Conservation (phyloP, 2,113 vertebrate genomes). For the Sander lucioperca region DNA sequence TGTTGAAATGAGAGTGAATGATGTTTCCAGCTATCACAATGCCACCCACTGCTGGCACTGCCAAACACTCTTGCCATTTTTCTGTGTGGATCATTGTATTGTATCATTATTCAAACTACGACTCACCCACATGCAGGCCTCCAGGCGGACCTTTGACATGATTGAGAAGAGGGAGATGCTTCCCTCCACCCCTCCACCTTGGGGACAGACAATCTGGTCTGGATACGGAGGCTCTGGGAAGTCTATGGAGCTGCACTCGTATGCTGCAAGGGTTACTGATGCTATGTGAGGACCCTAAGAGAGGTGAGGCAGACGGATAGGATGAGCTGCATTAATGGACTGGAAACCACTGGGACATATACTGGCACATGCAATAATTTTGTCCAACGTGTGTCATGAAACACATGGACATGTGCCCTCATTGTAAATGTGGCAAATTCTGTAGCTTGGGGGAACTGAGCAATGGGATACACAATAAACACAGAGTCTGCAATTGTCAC, state of each 20-base stretch:
- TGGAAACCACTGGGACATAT: background rate
- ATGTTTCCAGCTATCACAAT: background rate
- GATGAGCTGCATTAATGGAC: background rate
- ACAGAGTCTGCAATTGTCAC: background rate
- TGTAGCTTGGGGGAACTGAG: background rate
- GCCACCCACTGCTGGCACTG: background rate
- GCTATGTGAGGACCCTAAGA: conserved; percentile 98
- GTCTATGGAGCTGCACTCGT: conserved; percentile 96
- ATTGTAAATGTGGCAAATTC: background rate
- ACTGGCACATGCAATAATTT: background rate
- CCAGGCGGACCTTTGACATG: conserved; percentile 98
- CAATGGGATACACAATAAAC: background rate
- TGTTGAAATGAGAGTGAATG: background rate
- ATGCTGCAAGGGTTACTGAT: conserved; percentile 97
- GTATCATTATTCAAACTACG: background rate
- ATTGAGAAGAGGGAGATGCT: conserved; percentile 93
- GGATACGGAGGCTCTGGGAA: conserved; percentile 99
- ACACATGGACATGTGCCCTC: background rate
- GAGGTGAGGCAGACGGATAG: background rate
- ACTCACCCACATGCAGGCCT: conserved; percentile 99
- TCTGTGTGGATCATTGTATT: background rate
- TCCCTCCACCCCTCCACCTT: conserved; percentile 81
- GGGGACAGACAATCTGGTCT: conserved; percentile 94
- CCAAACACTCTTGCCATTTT: conserved; percentile 16
- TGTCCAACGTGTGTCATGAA: background rate